These are phyloP conservation scores for Acanthoscelides obtectus DNA, from an alignment of 2,888 invertebrate genomes.

Conservation along the genomic window DNA sequence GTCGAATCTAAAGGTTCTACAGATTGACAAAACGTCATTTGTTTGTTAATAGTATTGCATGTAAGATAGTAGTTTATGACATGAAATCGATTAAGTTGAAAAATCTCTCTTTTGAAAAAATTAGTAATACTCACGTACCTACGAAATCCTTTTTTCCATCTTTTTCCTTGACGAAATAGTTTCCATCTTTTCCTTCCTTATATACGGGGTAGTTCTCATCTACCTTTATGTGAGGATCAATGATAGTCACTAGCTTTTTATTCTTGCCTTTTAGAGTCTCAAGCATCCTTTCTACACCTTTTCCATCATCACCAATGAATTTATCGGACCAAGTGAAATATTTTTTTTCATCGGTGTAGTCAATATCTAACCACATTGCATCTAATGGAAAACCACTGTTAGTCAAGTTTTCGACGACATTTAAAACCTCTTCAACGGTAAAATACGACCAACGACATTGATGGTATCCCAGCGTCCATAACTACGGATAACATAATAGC, in stretches of 20 bases:
- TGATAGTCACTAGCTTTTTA: conserved; percentile 85
- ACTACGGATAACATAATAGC: conserved; percentile 15
- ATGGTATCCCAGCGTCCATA: conserved; percentile 31
- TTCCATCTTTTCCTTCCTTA: conserved; percentile 66
- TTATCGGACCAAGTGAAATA: conserved; percentile 93
- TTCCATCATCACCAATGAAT: too few species aligned
- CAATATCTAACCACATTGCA: conserved; percentile 97
- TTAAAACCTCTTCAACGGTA: conserved; percentile 83
- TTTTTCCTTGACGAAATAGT: conserved; percentile 60
- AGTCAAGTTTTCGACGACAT: conserved; percentile 80
- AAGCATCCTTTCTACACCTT: conserved; percentile 61
- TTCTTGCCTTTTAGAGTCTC: conserved; percentile 79
- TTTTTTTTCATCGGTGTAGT: conserved; percentile 85
- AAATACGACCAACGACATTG: conserved; percentile 73
- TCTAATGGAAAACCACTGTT: conserved; percentile 87
- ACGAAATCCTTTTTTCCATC: conserved; percentile 86
- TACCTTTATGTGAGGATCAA: conserved; percentile 95
- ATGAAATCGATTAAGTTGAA: too few species aligned
- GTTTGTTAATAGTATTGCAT: too few species aligned
- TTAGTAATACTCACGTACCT: conserved; percentile 54
- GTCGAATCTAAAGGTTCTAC: too few species aligned
- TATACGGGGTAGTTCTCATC: conserved; percentile 83
- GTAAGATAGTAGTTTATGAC: too few species aligned
- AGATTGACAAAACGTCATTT: too few species aligned
- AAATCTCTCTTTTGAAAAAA: too few species aligned